Conservation (phyloP, 1,140 invertebrate genomes). For the Druon quercuslanigerum region DNA sequence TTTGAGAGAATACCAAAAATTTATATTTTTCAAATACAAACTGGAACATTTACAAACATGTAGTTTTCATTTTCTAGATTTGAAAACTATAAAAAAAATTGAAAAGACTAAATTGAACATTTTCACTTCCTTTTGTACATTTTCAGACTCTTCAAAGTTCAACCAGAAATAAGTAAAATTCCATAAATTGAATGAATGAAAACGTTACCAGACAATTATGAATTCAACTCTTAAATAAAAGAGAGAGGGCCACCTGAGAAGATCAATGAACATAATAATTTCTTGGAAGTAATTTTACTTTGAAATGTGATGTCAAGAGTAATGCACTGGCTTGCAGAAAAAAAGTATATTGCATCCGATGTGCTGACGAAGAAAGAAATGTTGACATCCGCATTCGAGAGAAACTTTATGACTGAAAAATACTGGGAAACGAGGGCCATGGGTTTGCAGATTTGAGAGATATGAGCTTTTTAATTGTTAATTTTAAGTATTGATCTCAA, state of each 20-base stretch:
- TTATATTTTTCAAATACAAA: too few species aligned
- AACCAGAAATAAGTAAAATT: constrained; percentile 51
- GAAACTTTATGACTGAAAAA: too few species aligned
- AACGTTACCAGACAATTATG: constrained; percentile 83
- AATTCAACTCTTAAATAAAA: constrained; percentile 81
- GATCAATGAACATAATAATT: constrained; percentile 75
- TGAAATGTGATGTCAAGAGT: constrained; percentile 79
- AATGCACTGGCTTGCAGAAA: constrained; percentile 76
- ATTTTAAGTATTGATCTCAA: too few species aligned
- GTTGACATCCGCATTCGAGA: constrained; percentile 70
- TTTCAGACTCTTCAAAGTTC: constrained; percentile 65
- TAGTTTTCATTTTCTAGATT: too few species aligned
- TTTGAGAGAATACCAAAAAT: too few species aligned
- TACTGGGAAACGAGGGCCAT: too few species aligned
- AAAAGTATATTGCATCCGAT: constrained; percentile 68
- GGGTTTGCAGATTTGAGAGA: too few species aligned
- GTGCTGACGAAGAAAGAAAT: constrained; percentile 80
- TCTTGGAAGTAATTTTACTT: constrained; percentile 78
- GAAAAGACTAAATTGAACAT: too few species aligned
- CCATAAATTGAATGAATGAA: constrained; percentile 79
- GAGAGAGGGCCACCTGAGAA: constrained; percentile 83
- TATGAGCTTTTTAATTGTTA: too few species aligned
- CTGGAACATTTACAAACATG: too few species aligned
- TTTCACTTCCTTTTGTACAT: background rate
- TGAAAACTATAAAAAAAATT: too few species aligned